Percentiles rank a stretch among this genome's conserved stretches.
Conservation (phyloP, 2,113 vertebrate species). For the Charina bottae region DNA sequence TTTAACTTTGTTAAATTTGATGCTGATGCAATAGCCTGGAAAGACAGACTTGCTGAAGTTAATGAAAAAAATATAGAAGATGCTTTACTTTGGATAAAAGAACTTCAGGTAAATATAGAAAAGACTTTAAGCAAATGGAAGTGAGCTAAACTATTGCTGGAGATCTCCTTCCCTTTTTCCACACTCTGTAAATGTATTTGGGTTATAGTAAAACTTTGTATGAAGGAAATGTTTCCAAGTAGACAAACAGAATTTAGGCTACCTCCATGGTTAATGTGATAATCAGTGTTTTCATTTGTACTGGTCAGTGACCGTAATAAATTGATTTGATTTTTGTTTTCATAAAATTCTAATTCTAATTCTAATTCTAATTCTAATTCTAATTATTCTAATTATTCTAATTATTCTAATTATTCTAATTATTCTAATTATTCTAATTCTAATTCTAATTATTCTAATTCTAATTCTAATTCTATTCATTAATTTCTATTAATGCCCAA, state of each 20-base stretch:
- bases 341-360: too few relatives aligned
- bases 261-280: background rate
- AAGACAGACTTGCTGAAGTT: slow-evolving; percentile 75
- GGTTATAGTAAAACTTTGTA: background rate
- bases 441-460: too few relatives aligned
- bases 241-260: background rate
- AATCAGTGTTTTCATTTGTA: background rate
- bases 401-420: too few relatives aligned
- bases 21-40: slow-evolving; percentile 75
- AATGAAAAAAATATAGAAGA: slow-evolving; percentile 75
- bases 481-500: too few relatives aligned
- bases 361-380: too few relatives aligned
- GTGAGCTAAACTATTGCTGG: background rate
- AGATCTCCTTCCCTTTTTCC: background rate
- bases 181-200: slow-evolving; percentile 10
- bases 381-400: too few relatives aligned
- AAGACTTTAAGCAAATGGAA: background rate
- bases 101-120: slow-evolving; percentile 74
- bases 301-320: too few relatives aligned
- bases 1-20: slow-evolving; percentile 84
- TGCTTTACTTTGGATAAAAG: slow-evolving; percentile 79
- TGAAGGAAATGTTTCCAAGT: background rate
- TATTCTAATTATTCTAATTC: too few relatives aligned
- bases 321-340: too few relatives aligned
- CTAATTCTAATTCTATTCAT: too few relatives aligned